Evolutionary conservation across 2,888 invertebrate species (phyloP), one percentile per base, ranked within the genome.

Genomic region (Luperina testacea): DNA sequence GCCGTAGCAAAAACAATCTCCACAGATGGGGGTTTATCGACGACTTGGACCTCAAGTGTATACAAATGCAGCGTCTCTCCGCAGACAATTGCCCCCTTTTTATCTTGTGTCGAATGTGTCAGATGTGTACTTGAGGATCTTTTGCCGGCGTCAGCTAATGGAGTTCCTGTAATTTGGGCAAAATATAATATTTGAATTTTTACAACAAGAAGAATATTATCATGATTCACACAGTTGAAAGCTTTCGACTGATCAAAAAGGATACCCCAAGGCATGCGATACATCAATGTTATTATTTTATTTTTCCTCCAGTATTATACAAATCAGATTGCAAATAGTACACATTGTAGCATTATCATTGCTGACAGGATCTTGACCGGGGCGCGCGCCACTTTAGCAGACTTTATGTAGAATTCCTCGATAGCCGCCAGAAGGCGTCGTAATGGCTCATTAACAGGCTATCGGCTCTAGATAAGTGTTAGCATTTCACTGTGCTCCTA

Each of bases 321-420:
- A 75, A 80, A 84, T 76, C 48, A 72, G 73, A 68, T 68, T 83
- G 45, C 8, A 83, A 78, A 77, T 78, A 75, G 68, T 64, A 61
- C 59, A 75, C 76, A 86, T 81, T 78, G 75, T 84, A 77, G 83
- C 83, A 90, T 90, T 91, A 90, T 90, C 90, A 89, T 90, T 89
- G 89, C 88, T 88, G 86, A 86, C 89, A 77, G 82, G 88, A 89
- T 93, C 93, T 93, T 93, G 93, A 93, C 90, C 90, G 83, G 90
- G 80, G 88, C 90, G 83, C 84, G 85, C 82, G 85, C 83, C 81
- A 87, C 85, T 85, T 88, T 88, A 76, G 83, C 81, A 71, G 75
- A 87, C 86, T 74, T 88, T 90, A 88, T 88, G 82, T 86, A 87
- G 85, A 89, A 91, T 91, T 90, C 90, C 83, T 77, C 68, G 88